Percentiles rank a stretch among this genome's conserved stretches.
phyloP scores from a whole-genome alignment of 1,140 invertebrate genomes.

The Caerostris extrusa region DNA sequence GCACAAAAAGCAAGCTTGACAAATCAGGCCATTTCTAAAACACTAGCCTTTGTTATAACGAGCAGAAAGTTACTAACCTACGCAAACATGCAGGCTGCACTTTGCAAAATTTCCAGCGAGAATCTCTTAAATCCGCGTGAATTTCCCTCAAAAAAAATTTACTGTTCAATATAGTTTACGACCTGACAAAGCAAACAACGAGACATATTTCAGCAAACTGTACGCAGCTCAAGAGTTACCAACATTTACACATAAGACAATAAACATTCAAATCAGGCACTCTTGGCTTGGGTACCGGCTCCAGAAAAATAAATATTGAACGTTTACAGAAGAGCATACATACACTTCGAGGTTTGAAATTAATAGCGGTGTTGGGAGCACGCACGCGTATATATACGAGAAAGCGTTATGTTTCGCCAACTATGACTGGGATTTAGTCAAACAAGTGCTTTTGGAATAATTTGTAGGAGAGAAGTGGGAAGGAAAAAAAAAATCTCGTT shows the following conservation, averaged over 20 bases:
- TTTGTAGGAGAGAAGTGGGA: neutral
- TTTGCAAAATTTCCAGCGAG: neutral
- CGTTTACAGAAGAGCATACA: neutral
- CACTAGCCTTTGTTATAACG: neutral
- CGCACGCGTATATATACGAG: neutral
- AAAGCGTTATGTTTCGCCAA: neutral
- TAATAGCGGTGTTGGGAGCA: neutral
- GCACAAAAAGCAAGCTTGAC: neutral
- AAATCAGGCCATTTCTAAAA: neutral
- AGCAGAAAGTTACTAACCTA: conserved; percentile 9
- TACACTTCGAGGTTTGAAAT: neutral
- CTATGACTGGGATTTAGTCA: neutral
- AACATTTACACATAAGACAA: conserved; percentile 23
- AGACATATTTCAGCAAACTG: neutral
- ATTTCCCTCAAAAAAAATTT: neutral
- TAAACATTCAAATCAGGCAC: conserved; percentile 16
- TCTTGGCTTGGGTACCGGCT: neutral
- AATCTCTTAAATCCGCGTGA: neutral
- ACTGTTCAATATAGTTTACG: neutral
- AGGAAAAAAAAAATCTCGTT: neutral
- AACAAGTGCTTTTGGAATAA: neutral
- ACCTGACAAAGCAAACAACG: conserved; percentile 13
- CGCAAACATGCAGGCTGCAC: neutral
- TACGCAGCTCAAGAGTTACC: neutral
- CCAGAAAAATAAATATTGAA: conserved; percentile 30